A percentile compares a stretch with the other conserved stretches of the same genome.
These are phyloP conservation scores for Cynoglossus semilaevis DNA, from an alignment of 2,113 vertebrate genomes.

Conservation along the genomic window DNA sequence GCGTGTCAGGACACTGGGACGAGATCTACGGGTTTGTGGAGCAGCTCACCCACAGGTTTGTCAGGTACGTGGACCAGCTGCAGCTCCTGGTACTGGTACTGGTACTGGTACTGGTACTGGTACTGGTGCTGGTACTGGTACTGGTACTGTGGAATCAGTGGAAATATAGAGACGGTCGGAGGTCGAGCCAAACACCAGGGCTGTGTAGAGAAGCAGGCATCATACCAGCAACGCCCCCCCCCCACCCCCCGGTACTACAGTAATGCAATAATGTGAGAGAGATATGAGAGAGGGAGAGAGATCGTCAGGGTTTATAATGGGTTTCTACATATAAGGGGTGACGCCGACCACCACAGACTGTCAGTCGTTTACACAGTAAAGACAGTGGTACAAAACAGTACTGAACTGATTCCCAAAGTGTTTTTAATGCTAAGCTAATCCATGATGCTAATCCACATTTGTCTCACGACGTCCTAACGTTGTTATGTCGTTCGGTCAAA, in stretches of 20 bases:
- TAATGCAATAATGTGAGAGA: slow-evolving; percentile 24
- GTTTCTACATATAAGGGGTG: slow-evolving; percentile 57
- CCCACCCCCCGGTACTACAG: slow-evolving; percentile 27
- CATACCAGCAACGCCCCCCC: slow-evolving; percentile 35
- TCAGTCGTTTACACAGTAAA: neutral
- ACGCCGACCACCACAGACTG: slow-evolving; percentile 20
- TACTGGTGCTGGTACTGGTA: no score
- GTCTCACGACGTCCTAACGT: no score
- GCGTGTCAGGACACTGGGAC: slow-evolving; percentile 86
- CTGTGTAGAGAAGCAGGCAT: no score
- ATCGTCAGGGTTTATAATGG: slow-evolving; percentile 67
- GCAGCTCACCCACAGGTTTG: slow-evolving; percentile 89
- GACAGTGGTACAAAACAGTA: neutral
- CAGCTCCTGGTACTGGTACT: no score
- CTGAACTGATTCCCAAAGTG: no score
- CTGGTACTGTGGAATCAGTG: no score
- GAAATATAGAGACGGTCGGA: no score
- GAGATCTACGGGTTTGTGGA: slow-evolving; percentile 91
- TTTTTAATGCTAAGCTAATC: no score
- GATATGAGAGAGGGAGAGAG: slow-evolving; percentile 26
- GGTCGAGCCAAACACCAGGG: no score
- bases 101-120: no score
- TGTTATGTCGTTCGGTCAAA: no score
- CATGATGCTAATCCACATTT: no score
- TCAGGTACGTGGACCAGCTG: slow-evolving; percentile 88